These are phyloP conservation scores for Corvus moneduloides DNA, from an alignment of 2,113 vertebrate species.

Conservation along the genomic window DNA sequence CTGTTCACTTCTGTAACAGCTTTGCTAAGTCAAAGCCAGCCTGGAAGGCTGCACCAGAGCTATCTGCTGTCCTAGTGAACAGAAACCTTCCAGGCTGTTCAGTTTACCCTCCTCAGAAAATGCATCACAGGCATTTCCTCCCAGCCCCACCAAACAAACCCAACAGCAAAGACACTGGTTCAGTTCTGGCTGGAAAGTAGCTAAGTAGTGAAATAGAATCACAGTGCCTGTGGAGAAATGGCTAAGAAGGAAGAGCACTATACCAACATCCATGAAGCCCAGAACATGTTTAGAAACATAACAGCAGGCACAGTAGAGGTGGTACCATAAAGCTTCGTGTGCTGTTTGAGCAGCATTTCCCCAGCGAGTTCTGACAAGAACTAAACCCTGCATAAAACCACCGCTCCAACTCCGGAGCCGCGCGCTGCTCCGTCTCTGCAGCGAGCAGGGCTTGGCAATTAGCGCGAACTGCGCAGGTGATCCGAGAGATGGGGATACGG, in stretches of 20 bases:
- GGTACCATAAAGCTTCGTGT: neutral
- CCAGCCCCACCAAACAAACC: neutral
- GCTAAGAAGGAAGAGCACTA: neutral
- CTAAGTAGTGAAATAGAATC: neutral
- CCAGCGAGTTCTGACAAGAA: neutral
- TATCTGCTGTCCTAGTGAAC: neutral
- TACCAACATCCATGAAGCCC: accelerated
- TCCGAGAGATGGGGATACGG: neutral
- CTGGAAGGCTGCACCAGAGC: neutral
- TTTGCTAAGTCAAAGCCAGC: neutral
- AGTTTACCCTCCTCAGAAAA: neutral
- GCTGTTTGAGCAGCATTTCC: neutral
- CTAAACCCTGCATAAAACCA: neutral
- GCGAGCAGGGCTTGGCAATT: neutral
- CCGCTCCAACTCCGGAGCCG: accelerated
- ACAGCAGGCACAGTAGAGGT: accelerated
- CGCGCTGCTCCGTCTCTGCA: accelerated
- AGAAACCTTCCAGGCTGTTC: neutral
- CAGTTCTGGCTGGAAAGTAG: neutral
- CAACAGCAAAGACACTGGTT: neutral
- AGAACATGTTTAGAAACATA: neutral
- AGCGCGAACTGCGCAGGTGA: neutral
- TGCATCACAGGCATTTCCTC: neutral
- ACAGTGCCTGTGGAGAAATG: accelerated
- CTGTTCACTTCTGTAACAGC: neutral